Conservation (phyloP, 2,797 vertebrate species). For the Urophycis tenuis region DNA sequence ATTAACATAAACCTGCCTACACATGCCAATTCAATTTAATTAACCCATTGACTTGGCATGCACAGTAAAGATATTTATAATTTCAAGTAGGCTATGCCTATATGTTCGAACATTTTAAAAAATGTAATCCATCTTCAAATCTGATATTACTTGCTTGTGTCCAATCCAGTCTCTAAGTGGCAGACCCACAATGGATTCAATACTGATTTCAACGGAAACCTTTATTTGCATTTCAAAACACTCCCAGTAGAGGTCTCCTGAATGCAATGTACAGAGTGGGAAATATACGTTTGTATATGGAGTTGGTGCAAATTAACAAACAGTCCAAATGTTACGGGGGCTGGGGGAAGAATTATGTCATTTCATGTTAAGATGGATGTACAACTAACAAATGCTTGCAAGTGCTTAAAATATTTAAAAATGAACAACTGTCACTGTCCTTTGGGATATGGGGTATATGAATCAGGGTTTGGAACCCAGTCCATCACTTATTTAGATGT, state of each 20-base stretch:
- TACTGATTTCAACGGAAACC: background rate
- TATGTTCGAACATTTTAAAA: background rate
- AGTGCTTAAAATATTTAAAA: background rate
- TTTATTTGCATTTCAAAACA: background rate
- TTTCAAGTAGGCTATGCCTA: too few species aligned
- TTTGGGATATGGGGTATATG: too few species aligned
- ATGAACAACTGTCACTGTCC: background rate
- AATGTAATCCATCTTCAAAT: background rate
- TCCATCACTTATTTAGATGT: background rate
- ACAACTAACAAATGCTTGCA: background rate
- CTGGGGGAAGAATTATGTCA: too few species aligned
- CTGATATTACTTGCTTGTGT: background rate
- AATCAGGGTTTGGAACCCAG: too few species aligned
- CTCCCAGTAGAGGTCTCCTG: background rate
- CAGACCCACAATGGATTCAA: background rate
- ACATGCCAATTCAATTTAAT: background rate
- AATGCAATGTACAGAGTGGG: background rate
- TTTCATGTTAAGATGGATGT: too few species aligned
- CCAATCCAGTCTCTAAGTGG: background rate
- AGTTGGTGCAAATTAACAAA: background rate
- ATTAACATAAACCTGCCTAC: too few species aligned
- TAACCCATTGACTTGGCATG: background rate
- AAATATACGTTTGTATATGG: background rate
- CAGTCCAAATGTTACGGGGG: background rate
- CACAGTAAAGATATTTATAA: background rate